Conservation (phyloP, 2,113 vertebrate species). For the Festucalex cinctus region DNA sequence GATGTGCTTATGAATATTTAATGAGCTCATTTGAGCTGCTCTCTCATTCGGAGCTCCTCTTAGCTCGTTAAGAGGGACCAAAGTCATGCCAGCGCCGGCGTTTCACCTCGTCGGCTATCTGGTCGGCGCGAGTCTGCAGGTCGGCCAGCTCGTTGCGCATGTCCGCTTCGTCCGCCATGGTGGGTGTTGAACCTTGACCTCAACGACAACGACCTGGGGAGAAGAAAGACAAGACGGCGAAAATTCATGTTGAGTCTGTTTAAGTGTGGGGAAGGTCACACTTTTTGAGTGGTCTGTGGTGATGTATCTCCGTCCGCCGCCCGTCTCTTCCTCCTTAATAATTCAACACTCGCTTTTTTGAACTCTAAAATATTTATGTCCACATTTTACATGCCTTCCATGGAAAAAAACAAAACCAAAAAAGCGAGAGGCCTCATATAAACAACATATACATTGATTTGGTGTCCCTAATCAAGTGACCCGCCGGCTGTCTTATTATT, state of each 20-base stretch:
- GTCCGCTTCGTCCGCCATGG: conserved; percentile 92
- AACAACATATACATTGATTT: background rate
- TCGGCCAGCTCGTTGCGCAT: conserved; percentile 98
- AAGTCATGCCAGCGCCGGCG: conserved; percentile 28
- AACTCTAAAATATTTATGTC: conserved; percentile 46
- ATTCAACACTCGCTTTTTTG: conserved; percentile 10
- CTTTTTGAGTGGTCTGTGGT: background rate
- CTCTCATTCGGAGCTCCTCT: conserved; percentile 61
- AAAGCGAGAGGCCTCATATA: background rate
- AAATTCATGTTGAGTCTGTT: background rate
- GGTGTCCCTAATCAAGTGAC: background rate
- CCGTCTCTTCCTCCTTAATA: conserved; percentile 10
- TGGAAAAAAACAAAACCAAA: background rate
- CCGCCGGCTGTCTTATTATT: conserved; percentile 9
- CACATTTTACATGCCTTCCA: conserved; percentile 43
- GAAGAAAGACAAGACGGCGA: background rate
- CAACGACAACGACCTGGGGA: conserved; percentile 42
- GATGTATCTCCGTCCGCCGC: conserved; percentile 10
- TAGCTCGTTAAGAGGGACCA: conserved; percentile 50
- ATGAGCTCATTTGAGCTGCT: conserved; percentile 62
- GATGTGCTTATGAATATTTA: conserved; percentile 71
- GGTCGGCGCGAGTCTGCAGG: conserved; percentile 93
- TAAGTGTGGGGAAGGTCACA: background rate
- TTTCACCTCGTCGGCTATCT: conserved; percentile 89
- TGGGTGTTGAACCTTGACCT: conserved; percentile 56